Base-by-base conservation (phyloP, 2,113 vertebrate genomes). In the Lucifuga dentata region DNA sequence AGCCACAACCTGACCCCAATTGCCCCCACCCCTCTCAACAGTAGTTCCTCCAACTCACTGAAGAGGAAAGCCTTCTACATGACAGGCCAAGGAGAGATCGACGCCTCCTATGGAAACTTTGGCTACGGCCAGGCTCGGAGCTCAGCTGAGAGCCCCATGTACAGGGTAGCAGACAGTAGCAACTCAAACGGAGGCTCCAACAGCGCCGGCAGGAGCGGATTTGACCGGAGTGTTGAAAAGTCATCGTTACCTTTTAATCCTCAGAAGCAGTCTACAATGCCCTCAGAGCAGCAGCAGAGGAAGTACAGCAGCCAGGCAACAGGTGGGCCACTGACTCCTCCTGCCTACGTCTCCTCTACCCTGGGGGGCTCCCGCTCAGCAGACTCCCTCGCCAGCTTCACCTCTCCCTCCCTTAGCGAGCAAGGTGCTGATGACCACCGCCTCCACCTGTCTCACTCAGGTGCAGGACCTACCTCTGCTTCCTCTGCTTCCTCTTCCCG, bases 1-100 rank as follows among this genome's bases (percentile, higher is more conserved):
- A 93, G 94, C 68, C 96, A 97, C n/a, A 95, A 94, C 72, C 91
- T 98, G 84, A 94, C 95, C 0, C 96, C 95, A 39, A 95, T 98
- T 0, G 94, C 96, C 0, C 95, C 95, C 0, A 96, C 95, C 1
- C 94, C 95, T 69, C 93, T 97, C 77, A 93, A 93, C 86, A 94
- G 94, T 78, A 95, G 93, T 84, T 95, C 95, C 1, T 94, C 97
- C 74, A 96, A 94, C 88, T 95, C 96, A 29, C 95, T 98, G 69
- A 98, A 98, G 90, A 93, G 96, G 80, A 99, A 98, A 91, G 95
- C 97, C 87, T 99, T 98, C 91, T 99, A 98, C 76, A 96, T 97
- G 95, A 92, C 95, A 72, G 93, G 95, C 82, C 97, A 98, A 86
- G 95, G 95, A 82, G 96, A 99, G 68, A 94, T 98, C 79, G 96